Evolutionary conservation across 1,140 invertebrate genomes (phyloP).

Genomic region (Drosophila melanica): DNA sequence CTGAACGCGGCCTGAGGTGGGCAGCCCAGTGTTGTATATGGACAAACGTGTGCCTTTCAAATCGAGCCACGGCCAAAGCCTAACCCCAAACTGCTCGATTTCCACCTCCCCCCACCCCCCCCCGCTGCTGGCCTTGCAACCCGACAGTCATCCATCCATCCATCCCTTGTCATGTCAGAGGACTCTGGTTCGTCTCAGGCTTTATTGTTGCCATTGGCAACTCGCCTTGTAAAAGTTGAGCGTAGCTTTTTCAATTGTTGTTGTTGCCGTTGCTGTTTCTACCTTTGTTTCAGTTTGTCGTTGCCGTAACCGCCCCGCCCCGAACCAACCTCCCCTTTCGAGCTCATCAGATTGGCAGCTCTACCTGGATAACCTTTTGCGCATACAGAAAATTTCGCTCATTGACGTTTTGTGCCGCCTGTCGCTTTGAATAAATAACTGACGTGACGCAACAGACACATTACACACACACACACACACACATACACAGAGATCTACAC

Average conservation of each 20-base stretch:
- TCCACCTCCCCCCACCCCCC: neutral
- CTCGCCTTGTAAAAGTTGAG: slow-evolving; percentile 46
- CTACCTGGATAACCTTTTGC: slow-evolving; percentile 52
- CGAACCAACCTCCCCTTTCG: neutral
- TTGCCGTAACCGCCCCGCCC: neutral
- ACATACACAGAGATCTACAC: slow-evolving; percentile 7
- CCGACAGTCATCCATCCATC: slow-evolving; percentile 35
- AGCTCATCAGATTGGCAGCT: too few species aligned
- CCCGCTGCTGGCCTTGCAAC: neutral
- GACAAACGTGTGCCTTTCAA: slow-evolving; percentile 48
- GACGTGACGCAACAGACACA: slow-evolving; percentile 75
- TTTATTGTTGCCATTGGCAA: slow-evolving; percentile 45
- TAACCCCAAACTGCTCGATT: slow-evolving; percentile 1
- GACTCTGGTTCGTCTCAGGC: slow-evolving; percentile 31
- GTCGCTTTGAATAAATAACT: slow-evolving; percentile 82
- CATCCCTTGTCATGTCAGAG: slow-evolving; percentile 76
- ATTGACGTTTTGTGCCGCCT: slow-evolving; percentile 81
- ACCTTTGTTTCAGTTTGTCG: slow-evolving; percentile 40
- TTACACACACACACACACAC: slow-evolving; percentile 54
- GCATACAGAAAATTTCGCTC: slow-evolving; percentile 71
- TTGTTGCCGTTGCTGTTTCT: slow-evolving; percentile 32
- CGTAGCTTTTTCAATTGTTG: slow-evolving; percentile 44
- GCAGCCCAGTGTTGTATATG: too few species aligned
- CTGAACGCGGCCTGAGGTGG: too few species aligned
- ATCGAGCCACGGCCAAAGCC: slow-evolving; percentile 29